Evolutionary conservation across 2,888 invertebrate species (phyloP).

Genomic region (Furcula furcula): DNA sequence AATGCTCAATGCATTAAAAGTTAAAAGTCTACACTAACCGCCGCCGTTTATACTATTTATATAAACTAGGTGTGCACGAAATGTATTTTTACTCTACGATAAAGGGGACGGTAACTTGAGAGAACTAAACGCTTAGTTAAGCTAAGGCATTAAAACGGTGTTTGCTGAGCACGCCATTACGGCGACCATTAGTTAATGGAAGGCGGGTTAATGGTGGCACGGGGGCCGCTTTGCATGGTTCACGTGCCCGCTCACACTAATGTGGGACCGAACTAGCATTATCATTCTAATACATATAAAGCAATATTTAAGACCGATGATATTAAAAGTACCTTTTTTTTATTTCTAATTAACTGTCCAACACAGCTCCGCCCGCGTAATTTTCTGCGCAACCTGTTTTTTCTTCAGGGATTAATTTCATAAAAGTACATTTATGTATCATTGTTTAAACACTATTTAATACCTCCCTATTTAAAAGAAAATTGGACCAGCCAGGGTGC

Average conservation of each 20-base stretch:
- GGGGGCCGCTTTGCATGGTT: not conserved
- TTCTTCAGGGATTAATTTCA: no score
- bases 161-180: not conserved
- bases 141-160: conserved; percentile 1
- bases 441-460: no score
- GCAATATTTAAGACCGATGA: not conserved
- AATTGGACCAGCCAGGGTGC: no score
- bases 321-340: not conserved
- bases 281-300: not conserved
- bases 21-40: no score
- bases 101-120: not conserved
- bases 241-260: not conserved
- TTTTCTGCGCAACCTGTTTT: no score
- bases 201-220: not conserved
- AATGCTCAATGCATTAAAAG: no score
- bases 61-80: not conserved
- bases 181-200: conserved; percentile 1
- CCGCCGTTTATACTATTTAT: no score
- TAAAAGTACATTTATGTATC: no score
- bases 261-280: not conserved
- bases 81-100: not conserved
- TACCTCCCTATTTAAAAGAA: no score
- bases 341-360: no score
- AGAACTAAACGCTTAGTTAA: not conserved
- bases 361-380: no score